Base-by-base conservation (phyloP, 2,888 invertebrate genomes). In the Eupsilia transversa region DNA sequence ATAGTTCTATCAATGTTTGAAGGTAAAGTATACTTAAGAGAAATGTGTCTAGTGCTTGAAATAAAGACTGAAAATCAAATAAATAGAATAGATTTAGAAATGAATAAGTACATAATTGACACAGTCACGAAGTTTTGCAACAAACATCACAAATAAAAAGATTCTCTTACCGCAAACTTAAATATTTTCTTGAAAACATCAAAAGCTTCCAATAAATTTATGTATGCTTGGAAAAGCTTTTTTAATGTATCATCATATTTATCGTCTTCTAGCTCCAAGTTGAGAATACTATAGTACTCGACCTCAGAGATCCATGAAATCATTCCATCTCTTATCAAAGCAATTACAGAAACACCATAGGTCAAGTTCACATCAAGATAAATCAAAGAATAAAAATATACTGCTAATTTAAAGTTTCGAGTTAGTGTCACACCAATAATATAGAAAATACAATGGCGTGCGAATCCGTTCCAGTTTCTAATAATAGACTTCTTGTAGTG, bases 141-240 rank as follows among this genome's bases (percentile, higher is more conserved):
- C 0, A 68, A 3, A n/a, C 7, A 20, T 10, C 12, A 33, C 17
- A n/a, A 60, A n/a, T n/a, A 33, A 57, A 57, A 7, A 9, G 6
- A 4, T 1, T 12, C 17, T 9, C 20, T 69, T 52, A 71, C 70
- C 67, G 52, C 30, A 66, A 38, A 38, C 20, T 38, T 71, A 30
- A 71, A 71, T 67, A 71, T 67, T 71, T 71, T 52, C 30, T 71
- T 67, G n/a, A 71, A 70, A 52, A 66, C 7, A 41, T 67, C 30
- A 41, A 20, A 71, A 1, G 68, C 68, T 66, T 71, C 30, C 49
- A 67, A n/a, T 17, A 71, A 67, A 33, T 30, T n/a, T 4, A 30
- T 4, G 30, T 71, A 67, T 14, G 70, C 70, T 30, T 71, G 38
- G 30, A 52, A 67, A 17, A 71, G 30, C 0, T 20, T 71, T 52